These are phyloP conservation scores for Genyomyrus donnyi DNA, from an alignment of 2,113 vertebrate species.

Conservation along the genomic window DNA sequence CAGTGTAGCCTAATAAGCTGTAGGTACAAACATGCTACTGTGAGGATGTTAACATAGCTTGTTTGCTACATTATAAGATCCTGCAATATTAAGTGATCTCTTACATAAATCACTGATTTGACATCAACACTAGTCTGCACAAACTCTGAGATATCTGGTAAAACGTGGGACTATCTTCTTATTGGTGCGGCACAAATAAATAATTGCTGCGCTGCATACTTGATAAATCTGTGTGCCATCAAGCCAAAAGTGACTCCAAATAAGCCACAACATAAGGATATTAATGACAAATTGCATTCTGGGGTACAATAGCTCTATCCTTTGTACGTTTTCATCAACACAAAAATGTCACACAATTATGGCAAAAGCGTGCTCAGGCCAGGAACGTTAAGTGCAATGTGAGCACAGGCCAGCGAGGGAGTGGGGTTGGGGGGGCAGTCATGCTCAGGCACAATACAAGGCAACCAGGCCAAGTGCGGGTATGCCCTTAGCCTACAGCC, in stretches of 20 bases:
- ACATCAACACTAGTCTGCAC: neutral
- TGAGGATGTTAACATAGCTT: too few species aligned
- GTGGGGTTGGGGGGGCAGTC: neutral
- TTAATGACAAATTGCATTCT: neutral
- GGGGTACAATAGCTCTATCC: neutral
- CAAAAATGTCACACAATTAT: neutral
- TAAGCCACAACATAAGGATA: neutral
- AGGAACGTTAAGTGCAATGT: neutral
- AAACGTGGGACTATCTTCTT: too few species aligned
- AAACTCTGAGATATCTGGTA: neutral
- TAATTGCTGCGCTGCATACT: neutral
- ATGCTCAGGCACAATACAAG: neutral
- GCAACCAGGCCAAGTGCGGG: neutral
- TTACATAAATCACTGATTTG: neutral
- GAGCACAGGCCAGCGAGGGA: neutral
- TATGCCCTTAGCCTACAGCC: neutral
- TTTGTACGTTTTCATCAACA: neutral
- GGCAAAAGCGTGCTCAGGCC: neutral
- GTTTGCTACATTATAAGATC: neutral
- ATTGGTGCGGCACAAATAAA: neutral
- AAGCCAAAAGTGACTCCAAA: neutral
- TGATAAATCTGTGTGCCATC: neutral
- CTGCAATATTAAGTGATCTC: neutral
- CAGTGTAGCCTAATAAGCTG: neutral
- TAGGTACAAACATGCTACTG: neutral